Conservation (phyloP, 2,113 vertebrate species). For the Sterrhoptilus dennistouni region DNA sequence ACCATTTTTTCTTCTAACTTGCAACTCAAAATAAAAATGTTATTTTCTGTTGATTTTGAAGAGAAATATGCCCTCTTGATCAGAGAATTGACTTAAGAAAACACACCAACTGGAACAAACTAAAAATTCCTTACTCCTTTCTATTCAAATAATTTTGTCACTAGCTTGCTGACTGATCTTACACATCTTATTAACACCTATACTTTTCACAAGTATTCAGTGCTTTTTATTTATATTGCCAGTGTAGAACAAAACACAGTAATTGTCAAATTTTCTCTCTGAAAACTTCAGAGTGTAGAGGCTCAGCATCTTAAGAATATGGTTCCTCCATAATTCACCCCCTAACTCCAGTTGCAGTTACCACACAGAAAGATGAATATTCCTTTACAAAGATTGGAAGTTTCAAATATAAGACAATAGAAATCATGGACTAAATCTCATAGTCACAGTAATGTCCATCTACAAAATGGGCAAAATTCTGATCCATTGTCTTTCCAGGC, state of each 20-base stretch:
- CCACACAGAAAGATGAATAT: background rate
- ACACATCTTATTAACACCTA: background rate
- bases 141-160: background rate
- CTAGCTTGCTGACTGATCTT: background rate
- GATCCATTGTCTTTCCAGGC: fast-evolving
- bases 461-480: background rate
- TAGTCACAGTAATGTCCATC: background rate
- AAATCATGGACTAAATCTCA: background rate
- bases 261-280: background rate
- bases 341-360: background rate
- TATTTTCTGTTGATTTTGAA: background rate
- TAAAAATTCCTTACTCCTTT: background rate
- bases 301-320: background rate
- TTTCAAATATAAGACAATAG: background rate
- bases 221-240: background rate
- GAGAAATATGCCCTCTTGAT: background rate
- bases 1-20: background rate
- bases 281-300: background rate
- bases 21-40: background rate
- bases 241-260: background rate
- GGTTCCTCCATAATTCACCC: background rate
- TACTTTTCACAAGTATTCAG: background rate
- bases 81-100: background rate
- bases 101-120: background rate
- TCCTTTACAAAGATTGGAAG: background rate